A percentile compares a stretch with the other conserved stretches of the same genome.
Conservation (phyloP, 30 jellyfish, hydroid and myxozoan species). For the Clytia hemisphaerica region DNA sequence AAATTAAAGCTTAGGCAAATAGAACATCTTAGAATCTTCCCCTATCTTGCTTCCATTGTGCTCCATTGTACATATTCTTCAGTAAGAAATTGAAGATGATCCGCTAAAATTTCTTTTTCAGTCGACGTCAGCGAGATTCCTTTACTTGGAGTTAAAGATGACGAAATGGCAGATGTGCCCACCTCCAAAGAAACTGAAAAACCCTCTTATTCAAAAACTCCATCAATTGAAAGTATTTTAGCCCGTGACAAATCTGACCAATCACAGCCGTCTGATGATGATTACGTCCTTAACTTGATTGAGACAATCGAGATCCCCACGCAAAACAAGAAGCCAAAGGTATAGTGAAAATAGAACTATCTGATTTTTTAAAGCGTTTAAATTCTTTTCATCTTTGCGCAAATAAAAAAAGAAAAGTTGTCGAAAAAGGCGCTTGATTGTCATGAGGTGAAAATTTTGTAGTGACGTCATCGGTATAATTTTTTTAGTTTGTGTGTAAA, state of each 20-base stretch:
- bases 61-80: too few species aligned
- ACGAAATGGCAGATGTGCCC: conserved; percentile 5
- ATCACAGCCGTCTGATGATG: conserved; percentile 57
- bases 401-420: not conserved
- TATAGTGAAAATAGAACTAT: too few species aligned
- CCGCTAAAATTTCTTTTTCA: not conserved
- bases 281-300: conserved; percentile 73
- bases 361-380: too few species aligned
- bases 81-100: too few species aligned
- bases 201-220: too few species aligned
- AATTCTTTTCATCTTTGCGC: too few species aligned
- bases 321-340: conserved; percentile 2
- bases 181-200: too few species aligned
- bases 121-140: not conserved
- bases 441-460: not conserved
- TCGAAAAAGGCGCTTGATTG: not conserved
- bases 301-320: conserved; percentile 74
- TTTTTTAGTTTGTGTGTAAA: too few species aligned
- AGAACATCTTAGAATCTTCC: too few species aligned
- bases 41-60: too few species aligned
- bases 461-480: too few species aligned
- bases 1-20: too few species aligned
- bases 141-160: not conserved
- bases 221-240: not conserved
- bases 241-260: not conserved